Base-by-base conservation (phyloP, 2,113 vertebrate genomes). In the Scalopus aquaticus region DNA sequence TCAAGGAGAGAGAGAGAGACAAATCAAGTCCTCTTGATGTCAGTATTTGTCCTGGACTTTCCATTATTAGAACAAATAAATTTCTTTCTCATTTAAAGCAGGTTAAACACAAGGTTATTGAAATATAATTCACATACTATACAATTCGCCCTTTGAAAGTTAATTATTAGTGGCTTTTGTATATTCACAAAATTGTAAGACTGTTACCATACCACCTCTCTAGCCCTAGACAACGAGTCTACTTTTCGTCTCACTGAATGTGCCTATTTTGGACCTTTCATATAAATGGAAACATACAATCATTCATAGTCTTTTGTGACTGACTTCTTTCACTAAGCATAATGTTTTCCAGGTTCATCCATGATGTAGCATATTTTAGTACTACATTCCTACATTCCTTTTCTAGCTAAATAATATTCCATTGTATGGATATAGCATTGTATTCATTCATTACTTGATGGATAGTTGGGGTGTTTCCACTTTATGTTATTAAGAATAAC, bases 401-500 rank as follows among this genome's bases (percentile, higher is more conserved):
- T 92, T 67, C 69, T 35, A 72, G 11, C 8, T 13, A 49, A 84
- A 60, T 76, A 74, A 67, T 84, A 91, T 79, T 87, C 28, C 35
- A 46, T 30, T 88, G 37, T 79, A 58, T 64, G 28, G 37, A 35
- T 76, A 82, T 62, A 62, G 3, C 24, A 46, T 19, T 42, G 4
- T 35, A 86, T 73, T 62, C 28, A 37, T 64, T 89, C 16, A 9
- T 90, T 24, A 72, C 19, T 77, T 49, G 20, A 79, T 88, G 44
- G 5, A 37, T 10, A 44, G 65, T 73, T 91, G 51, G 2, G 2
- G 35, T 60, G 26, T 64, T 74, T 88, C 13, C 1, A 91, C 35
- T 83, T 88, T 95, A 62, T 54, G 32, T 77, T 83, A 42, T 95
- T 80, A 37, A 44, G 42, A 84, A 80, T 72, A 93, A 58, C 10